phyloP scores from a whole-genome alignment of 2,113 vertebrate genomes.

The Osmerus eperlanus region DNA sequence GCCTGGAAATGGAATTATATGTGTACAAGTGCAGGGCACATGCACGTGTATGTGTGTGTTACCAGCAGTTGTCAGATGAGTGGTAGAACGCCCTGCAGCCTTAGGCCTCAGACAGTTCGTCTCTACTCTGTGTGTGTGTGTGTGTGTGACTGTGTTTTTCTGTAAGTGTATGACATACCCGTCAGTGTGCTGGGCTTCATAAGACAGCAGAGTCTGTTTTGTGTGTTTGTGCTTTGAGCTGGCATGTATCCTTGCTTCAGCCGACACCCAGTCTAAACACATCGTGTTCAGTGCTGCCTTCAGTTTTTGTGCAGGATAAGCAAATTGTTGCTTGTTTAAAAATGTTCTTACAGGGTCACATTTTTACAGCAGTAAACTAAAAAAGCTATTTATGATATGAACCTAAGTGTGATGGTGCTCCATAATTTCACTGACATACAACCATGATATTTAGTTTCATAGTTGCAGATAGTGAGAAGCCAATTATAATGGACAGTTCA shows the following conservation, averaged over 20 bases:
- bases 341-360: too few relatives aligned
- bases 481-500: background rate
- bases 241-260: background rate
- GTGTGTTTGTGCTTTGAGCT: background rate
- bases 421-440: too few relatives aligned
- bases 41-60: background rate
- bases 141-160: background rate
- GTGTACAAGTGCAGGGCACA: background rate
- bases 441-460: too few relatives aligned
- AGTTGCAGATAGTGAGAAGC: background rate
- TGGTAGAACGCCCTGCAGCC: background rate
- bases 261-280: background rate
- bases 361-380: too few relatives aligned
- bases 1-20: background rate
- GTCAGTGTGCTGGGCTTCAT: background rate
- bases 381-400: too few relatives aligned
- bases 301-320: background rate
- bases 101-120: background rate
- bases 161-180: too few relatives aligned
- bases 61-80: constrained; percentile 1
- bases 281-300: background rate
- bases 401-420: too few relatives aligned
- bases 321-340: too few relatives aligned
- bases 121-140: background rate
- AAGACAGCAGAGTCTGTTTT: constrained; percentile 1